Evolutionary conservation across 2,888 invertebrate genomes (phyloP).

Genomic region (Ectemnius cavifrons): DNA sequence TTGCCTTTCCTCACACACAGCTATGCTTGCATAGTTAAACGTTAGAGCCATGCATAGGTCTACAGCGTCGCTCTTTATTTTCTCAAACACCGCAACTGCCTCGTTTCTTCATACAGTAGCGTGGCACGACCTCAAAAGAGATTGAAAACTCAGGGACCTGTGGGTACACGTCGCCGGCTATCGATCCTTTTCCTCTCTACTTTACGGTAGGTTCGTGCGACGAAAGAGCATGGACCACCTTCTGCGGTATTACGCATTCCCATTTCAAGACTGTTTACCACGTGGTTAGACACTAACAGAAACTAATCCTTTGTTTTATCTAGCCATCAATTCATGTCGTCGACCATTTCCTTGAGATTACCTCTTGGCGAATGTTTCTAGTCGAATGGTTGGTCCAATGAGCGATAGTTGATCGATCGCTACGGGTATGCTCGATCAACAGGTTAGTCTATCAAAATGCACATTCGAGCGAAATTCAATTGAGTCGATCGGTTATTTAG

Average conservation of each 20-base stretch:
- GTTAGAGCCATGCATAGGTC: no score
- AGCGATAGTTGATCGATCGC: no score
- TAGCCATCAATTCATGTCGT: no score
- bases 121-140: slow-evolving; percentile 43
- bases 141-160: slow-evolving; percentile 37
- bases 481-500: slow-evolving; percentile 24
- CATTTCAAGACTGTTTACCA: neutral
- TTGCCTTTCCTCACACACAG: no score
- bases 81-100: slow-evolving; percentile 18
- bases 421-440: neutral
- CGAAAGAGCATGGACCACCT: slow-evolving; percentile 26
- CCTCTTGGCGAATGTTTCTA: no score
- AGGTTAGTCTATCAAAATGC: slow-evolving; percentile 21
- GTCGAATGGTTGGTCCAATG: no score
- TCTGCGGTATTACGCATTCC: slow-evolving; percentile 6
- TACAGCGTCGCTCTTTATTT: slow-evolving; percentile 15
- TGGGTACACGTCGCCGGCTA: slow-evolving; percentile 38
- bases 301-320: no score
- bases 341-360: no score
- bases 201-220: slow-evolving; percentile 34
- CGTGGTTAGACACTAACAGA: no score
- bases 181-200: slow-evolving; percentile 42
- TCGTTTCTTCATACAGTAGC: slow-evolving; percentile 26
- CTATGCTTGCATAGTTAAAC: no score
- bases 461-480: neutral